phyloP scores from a whole-genome alignment of 2,888 invertebrate species.

The Itoplectis maculator region DNA sequence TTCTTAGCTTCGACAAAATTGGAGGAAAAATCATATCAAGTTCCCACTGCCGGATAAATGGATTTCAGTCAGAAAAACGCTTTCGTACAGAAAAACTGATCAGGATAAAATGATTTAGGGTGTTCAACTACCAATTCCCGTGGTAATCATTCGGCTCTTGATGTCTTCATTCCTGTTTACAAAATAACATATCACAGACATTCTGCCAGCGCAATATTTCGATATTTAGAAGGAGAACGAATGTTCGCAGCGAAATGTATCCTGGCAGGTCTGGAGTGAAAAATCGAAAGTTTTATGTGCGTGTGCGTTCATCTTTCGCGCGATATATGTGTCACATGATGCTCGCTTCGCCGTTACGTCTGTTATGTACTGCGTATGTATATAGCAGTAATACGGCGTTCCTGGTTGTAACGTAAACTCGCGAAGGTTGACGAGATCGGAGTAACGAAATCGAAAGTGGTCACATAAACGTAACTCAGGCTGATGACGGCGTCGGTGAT shows the following conservation, averaged over 20 bases:
- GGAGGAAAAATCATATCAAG: not conserved
- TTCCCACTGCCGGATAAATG: not conserved
- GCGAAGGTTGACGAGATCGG: slow-evolving; percentile 54
- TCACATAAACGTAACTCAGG: slow-evolving; percentile 28
- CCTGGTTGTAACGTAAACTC: slow-evolving; percentile 21
- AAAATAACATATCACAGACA: too few species aligned
- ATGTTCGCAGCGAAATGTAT: not conserved
- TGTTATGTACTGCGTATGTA: not conserved
- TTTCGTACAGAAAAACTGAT: too few species aligned
- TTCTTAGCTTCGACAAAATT: slow-evolving; percentile 16
- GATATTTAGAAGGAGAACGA: not conserved
- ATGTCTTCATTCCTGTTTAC: too few species aligned
- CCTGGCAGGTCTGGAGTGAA: not conserved
- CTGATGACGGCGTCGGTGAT: slow-evolving; percentile 7
- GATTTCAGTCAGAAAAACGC: too few species aligned
- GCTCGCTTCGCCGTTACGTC: slow-evolving; percentile 15
- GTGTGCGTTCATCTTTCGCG: not conserved
- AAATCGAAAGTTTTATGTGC: slow-evolving; percentile 36
- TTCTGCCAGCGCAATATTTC: too few species aligned
- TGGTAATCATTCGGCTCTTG: too few species aligned
- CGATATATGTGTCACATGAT: not conserved
- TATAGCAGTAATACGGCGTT: slow-evolving; percentile 31
- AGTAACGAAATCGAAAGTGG: slow-evolving; percentile 61
- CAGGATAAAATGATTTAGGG: too few species aligned
- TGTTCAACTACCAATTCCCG: too few species aligned